These are phyloP conservation scores for Riparia riparia DNA, from an alignment of 2,113 vertebrate genomes.

Conservation along the genomic window DNA sequence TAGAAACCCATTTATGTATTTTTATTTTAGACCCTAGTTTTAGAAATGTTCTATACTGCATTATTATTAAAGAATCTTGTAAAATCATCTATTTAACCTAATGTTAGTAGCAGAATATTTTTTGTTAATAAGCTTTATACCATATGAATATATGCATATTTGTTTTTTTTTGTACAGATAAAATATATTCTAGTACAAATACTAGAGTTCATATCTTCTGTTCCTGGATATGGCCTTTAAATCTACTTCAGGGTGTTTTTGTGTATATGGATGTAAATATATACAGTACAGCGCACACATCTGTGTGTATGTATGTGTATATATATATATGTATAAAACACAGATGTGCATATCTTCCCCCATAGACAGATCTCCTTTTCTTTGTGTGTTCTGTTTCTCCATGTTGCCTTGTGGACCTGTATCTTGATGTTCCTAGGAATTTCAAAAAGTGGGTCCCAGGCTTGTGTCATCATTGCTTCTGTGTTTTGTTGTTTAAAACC, in stretches of 20 bases:
- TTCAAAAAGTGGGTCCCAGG: neutral
- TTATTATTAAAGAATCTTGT: conserved; percentile 68
- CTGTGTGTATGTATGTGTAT: conserved; percentile 71
- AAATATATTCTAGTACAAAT: conserved; percentile 76
- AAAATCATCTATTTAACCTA: conserved; percentile 75
- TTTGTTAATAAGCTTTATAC: conserved; percentile 79
- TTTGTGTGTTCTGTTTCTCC: conserved; percentile 39
- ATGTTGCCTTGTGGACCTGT: conserved; percentile 4
- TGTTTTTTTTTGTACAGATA: conserved; percentile 72
- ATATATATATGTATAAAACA: conserved; percentile 76
- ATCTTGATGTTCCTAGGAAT: conserved; percentile 8
- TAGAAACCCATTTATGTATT: conserved; percentile 69
- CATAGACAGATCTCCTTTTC: conserved; percentile 42
- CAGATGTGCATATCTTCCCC: conserved; percentile 68
- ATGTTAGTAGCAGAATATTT: conserved; percentile 72
- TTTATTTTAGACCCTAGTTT: conserved; percentile 74
- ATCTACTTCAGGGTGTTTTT: conserved; percentile 80
- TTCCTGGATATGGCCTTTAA: conserved; percentile 78
- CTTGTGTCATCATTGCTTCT: conserved; percentile 18
- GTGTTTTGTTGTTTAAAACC: conserved; percentile 2
- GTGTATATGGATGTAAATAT: conserved; percentile 82
- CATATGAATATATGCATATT: conserved; percentile 78
- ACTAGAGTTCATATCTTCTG: conserved; percentile 74
- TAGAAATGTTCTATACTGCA: conserved; percentile 74
- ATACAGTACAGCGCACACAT: conserved; percentile 74